Evolutionary conservation across 2,113 vertebrate species (phyloP).

Genomic region (Hypocryptadius cinnamomeus): DNA sequence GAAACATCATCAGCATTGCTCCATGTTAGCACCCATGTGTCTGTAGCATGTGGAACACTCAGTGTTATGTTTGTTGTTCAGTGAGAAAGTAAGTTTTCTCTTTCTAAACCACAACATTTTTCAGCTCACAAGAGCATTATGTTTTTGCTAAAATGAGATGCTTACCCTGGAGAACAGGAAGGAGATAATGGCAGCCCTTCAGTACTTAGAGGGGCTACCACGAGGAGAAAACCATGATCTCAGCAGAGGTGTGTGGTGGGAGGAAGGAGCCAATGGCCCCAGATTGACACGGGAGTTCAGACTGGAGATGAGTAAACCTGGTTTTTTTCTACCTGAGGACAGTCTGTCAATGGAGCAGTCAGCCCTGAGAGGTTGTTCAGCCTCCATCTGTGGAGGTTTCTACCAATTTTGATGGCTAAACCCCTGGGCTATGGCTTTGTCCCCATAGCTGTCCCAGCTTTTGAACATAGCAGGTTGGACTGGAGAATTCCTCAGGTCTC

Average conservation of each 20-base stretch:
- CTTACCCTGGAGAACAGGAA: not conserved
- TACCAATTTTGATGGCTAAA: not conserved
- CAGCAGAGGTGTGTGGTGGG: not conserved
- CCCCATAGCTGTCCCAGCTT: not conserved
- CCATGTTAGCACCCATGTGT: not conserved
- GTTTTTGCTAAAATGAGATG: not conserved
- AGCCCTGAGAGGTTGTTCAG: not conserved
- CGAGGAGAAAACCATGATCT: not conserved
- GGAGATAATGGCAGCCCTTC: not conserved
- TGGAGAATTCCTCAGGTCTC: not conserved
- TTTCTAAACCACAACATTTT: not conserved
- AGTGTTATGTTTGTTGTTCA: accelerated
- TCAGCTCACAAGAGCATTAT: not conserved
- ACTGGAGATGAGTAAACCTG: not conserved
- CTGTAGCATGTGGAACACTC: not conserved
- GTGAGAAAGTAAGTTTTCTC: not conserved
- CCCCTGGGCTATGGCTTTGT: not conserved
- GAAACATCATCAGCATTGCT: not conserved
- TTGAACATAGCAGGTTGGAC: not conserved
- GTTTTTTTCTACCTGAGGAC: not conserved
- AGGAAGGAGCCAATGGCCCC: not conserved
- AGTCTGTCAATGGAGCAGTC: not conserved
- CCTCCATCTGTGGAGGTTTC: not conserved
- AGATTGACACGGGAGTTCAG: not conserved
- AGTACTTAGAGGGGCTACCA: not conserved